Evolutionary conservation across 2,113 vertebrate genomes (phyloP), one percentile per base, ranked within the genome.

Genomic region (Hippocampus guttulatus): DNA sequence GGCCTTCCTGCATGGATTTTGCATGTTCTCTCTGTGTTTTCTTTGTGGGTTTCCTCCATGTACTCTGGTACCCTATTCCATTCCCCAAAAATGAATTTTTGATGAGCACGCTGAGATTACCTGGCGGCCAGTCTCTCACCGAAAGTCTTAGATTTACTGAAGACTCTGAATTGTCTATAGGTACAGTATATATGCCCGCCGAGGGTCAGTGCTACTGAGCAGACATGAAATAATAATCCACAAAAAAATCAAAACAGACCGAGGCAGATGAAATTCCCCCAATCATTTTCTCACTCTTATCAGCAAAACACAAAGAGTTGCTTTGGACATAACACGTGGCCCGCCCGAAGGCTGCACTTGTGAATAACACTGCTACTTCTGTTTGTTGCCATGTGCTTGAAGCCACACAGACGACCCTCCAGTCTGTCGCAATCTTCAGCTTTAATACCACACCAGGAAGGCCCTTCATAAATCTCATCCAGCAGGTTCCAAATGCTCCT

Each of bases 191-290:
- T 47, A 4, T 47, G 45, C 45, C 45, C 14, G 47, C 5, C 16
- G 1, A 51, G 47, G 79, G 74, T 54, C 30, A 72, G 47, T 68
- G 55, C 69, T 76, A 73, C 83, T 81, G 67, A 63, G 77, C 75
- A 58, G 61, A 74, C 78, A 74, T 20, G 67, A 38, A 82, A 75
- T 73, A 67, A 75, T 70, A 21, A 52, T 47, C 57, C 43, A 68
- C 40, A 64, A 10, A 71, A 71, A 62, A 65, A 15, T 75, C n/a
- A 79, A 75, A 81, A 75, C 58, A 69, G 23, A 52, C 58, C 25
- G 47, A 21, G 25, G 73, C 40, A 51, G n/a, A 67, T 47, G 75
- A 57, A 79, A 71, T 65, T 65, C 71, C 64, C 70, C 25, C 8
- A 3, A 1, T 79, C n/a, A 67, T 64, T 72, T 75, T n/a, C 69